Percentiles rank a stretch among this genome's conserved stretches.
Conservation (phyloP, 2,797 vertebrate genomes). For the Sebastes itinus region DNA sequence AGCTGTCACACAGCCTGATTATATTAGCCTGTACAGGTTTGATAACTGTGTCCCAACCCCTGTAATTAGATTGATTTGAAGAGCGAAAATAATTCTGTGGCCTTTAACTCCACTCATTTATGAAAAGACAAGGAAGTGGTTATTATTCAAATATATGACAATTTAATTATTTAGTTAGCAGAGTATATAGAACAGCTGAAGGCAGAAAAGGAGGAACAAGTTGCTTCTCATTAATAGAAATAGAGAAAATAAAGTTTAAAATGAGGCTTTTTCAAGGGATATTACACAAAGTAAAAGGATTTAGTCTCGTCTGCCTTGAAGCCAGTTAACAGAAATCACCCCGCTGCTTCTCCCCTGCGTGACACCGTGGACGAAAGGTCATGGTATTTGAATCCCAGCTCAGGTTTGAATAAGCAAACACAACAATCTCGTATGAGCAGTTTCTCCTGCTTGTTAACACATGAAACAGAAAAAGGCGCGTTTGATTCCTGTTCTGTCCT, state of each 20-base stretch:
- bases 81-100: conserved; percentile 48
- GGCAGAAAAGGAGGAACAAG: background rate
- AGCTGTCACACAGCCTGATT: conserved; percentile 58
- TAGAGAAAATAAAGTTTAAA: background rate
- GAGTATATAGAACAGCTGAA: background rate
- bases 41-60: conserved; percentile 46
- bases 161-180: conserved; percentile 18
- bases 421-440: conserved; percentile 11
- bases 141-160: conserved; percentile 11
- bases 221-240: conserved; percentile 1
- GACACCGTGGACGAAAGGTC: conserved; percentile 49
- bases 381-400: conserved; percentile 50
- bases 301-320: background rate
- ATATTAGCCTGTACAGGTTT: conserved; percentile 40
- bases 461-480: background rate
- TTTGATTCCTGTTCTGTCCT: conserved; percentile 37
- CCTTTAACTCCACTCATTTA: conserved; percentile 47
- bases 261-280: background rate
- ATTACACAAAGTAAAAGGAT: background rate
- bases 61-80: conserved; percentile 59
- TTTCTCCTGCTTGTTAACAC: conserved; percentile 34
- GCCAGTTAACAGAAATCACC: conserved; percentile 14
- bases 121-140: conserved; percentile 13
- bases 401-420: conserved; percentile 33
- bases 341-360: background rate